These are phyloP conservation scores for Drosophila diplacantha DNA, from an alignment of 2,888 invertebrate species.

Conservation along the genomic window DNA sequence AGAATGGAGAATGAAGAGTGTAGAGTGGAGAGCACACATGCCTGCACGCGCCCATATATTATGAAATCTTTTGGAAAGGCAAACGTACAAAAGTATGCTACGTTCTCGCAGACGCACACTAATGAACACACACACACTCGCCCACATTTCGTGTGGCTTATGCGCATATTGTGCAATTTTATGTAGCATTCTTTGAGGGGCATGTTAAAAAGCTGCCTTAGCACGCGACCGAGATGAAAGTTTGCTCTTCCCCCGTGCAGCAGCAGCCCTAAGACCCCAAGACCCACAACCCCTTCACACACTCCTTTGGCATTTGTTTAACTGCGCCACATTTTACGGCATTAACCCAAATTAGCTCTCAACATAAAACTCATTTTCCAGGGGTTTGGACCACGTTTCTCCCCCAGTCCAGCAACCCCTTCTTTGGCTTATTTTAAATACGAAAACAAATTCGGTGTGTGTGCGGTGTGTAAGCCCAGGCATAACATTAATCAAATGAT, in stretches of 20 bases:
- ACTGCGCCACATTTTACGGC: slow-evolving; percentile 68
- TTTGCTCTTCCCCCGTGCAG: slow-evolving; percentile 4
- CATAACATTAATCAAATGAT: slow-evolving; percentile 66
- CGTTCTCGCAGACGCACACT: slow-evolving; percentile 40
- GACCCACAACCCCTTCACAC: background rate
- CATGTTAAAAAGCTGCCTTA: slow-evolving; percentile 53
- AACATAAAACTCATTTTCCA: slow-evolving; percentile 68
- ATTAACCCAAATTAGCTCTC: slow-evolving; percentile 71
- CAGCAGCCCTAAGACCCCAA: background rate
- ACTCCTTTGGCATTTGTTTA: slow-evolving; percentile 52
- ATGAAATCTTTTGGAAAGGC: slow-evolving; percentile 47
- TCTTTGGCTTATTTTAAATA: slow-evolving; percentile 26
- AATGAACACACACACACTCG: slow-evolving; percentile 24
- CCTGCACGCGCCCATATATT: slow-evolving; percentile 25
- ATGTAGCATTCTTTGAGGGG: slow-evolving; percentile 62
- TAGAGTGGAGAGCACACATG: slow-evolving; percentile 5
- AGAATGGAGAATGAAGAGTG: background rate
- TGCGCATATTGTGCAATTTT: slow-evolving; percentile 63
- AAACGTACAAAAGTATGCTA: slow-evolving; percentile 52
- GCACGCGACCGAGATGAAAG: slow-evolving; percentile 23
- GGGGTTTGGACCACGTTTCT: slow-evolving; percentile 21
- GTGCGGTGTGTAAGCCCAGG: slow-evolving; percentile 37
- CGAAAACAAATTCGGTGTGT: slow-evolving; percentile 21
- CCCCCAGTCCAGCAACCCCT: background rate
- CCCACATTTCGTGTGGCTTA: slow-evolving; percentile 43